Evolutionary conservation across 2,888 invertebrate species (phyloP).

Genomic region (Anticlea derivata): DNA sequence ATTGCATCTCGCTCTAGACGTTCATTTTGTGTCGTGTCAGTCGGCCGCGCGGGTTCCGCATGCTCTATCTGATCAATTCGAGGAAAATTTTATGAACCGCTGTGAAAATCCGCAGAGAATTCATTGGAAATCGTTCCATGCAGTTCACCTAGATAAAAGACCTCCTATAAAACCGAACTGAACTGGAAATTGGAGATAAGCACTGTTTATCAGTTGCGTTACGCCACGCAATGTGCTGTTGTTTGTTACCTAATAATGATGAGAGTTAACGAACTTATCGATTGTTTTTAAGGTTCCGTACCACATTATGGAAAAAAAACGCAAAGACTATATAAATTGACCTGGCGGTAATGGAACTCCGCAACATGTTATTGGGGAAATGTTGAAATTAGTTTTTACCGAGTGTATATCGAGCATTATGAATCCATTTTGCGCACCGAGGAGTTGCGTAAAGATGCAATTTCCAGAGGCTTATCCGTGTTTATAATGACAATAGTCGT

Average conservation of each 20-base stretch:
- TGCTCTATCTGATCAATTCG: slow-evolving; percentile 61
- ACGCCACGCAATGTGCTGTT: slow-evolving; percentile 11
- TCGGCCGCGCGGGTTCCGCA: slow-evolving; percentile 68
- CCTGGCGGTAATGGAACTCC: slow-evolving; percentile 21
- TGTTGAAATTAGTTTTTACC: slow-evolving; percentile 38
- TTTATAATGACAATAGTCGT: slow-evolving; percentile 62
- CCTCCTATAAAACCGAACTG: slow-evolving; percentile 4
- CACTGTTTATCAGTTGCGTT: slow-evolving; percentile 14
- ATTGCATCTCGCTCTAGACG: slow-evolving; percentile 37
- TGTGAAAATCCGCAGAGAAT: slow-evolving; percentile 1
- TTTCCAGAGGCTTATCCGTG: slow-evolving; percentile 59
- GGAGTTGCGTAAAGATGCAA: slow-evolving; percentile 63
- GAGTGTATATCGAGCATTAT: slow-evolving; percentile 36
- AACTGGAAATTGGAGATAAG: slow-evolving; percentile 18
- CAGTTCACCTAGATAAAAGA: not conserved
- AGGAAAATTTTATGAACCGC: slow-evolving; percentile 45
- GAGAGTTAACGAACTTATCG: slow-evolving; percentile 38
- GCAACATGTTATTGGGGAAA: slow-evolving; percentile 33
- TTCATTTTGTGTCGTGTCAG: slow-evolving; percentile 61
- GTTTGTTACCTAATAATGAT: slow-evolving; percentile 31
- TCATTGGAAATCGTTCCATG: slow-evolving; percentile 5
- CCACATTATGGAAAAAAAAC: too few relatives aligned
- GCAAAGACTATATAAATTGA: slow-evolving; percentile 8
- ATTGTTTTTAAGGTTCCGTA: slow-evolving; percentile 5
- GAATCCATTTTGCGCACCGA: slow-evolving; percentile 47